Percentiles rank a stretch among this genome's conserved stretches.
Evolutionary conservation across 2,888 invertebrate species (phyloP).

Genomic region (Lepeophtheirus nordmannii): DNA sequence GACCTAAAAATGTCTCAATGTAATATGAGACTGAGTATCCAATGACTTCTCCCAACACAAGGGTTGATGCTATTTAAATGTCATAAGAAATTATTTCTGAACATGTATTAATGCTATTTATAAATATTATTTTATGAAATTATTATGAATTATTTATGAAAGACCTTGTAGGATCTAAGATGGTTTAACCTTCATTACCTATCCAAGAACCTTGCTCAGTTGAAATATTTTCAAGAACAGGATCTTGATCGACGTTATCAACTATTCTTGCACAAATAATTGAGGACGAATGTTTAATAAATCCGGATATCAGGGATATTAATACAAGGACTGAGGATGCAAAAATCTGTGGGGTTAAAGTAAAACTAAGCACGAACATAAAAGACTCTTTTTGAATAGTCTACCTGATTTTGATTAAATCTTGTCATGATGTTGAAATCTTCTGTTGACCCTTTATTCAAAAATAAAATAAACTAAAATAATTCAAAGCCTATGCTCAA

Average conservation of each 20-base stretch:
- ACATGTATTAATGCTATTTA: no score
- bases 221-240: background rate
- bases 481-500: no score
- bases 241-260: background rate
- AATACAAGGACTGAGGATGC: background rate
- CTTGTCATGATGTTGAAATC: no score
- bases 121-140: no score
- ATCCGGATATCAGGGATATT: background rate
- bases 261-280: slow-evolving; percentile 1
- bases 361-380: no score
- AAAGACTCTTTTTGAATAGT: no score
- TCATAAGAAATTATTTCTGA: background rate
- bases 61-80: background rate
- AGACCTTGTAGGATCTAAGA: no score
- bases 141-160: no score
- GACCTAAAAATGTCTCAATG: background rate
- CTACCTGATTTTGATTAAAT: no score
- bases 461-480: no score
- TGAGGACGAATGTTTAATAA: background rate
- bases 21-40: background rate
- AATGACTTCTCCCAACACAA: background rate
- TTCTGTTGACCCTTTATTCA: no score
- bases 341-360: no score
- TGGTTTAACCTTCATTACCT: background rate
- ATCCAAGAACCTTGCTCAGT: background rate